Evolutionary conservation across 2,797 vertebrate genomes (phyloP).

Genomic region (Psittacula echo): DNA sequence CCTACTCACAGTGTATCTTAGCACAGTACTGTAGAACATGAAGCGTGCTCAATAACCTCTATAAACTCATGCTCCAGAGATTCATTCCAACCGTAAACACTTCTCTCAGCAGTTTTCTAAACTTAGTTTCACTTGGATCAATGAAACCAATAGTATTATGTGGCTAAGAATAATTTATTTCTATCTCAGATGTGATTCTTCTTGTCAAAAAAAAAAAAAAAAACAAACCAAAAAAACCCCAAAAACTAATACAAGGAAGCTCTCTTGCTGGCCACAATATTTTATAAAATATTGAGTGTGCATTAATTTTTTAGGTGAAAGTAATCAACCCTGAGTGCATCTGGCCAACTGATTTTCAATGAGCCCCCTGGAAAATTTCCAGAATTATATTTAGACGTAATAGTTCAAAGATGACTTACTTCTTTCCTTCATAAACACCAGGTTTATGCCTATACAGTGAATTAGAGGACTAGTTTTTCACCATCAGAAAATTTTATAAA

Average conservation of each 20-base stretch:
- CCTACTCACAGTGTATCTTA: neutral
- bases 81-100: neutral
- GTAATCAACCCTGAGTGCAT: neutral
- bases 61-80: neutral
- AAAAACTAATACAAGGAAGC: neutral
- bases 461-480: neutral
- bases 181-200: neutral
- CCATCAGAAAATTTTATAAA: neutral
- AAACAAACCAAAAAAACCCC: too few species aligned
- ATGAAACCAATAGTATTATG: neutral
- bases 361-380: neutral
- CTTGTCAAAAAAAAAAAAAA: neutral
- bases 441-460: neutral
- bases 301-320: neutral
- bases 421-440: neutral
- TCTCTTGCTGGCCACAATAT: neutral
- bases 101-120: conserved; percentile 13
- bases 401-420: neutral
- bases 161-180: neutral
- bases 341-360: neutral
- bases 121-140: neutral
- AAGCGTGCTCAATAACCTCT: neutral
- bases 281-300: neutral
- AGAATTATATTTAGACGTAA: neutral
- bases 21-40: neutral